Conservation (phyloP, 2,113 vertebrate genomes). For the Rousettus leschenaultii region DNA sequence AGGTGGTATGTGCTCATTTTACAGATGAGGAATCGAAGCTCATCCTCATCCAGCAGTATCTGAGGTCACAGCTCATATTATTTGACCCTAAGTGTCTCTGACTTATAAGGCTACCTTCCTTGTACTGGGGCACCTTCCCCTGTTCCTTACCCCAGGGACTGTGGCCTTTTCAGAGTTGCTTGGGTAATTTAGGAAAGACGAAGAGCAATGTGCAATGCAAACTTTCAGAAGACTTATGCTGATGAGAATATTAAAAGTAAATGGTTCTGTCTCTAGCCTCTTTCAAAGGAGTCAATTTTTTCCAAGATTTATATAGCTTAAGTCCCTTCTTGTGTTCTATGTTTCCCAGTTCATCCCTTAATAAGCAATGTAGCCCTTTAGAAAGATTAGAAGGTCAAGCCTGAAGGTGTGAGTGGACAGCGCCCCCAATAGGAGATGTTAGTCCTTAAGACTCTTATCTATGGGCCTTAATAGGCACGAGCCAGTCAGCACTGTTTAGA, state of each 20-base stretch:
- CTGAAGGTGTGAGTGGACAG: neutral
- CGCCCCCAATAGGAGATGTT: neutral
- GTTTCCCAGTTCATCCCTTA: neutral
- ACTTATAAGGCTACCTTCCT: neutral
- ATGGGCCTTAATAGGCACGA: neutral
- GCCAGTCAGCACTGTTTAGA: neutral
- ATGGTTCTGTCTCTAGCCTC: neutral
- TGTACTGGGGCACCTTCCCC: neutral
- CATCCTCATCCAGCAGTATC: neutral
- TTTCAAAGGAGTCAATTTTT: neutral
- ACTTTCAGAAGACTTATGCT: neutral
- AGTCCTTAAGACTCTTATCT: neutral
- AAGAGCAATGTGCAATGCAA: neutral
- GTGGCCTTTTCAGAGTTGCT: neutral
- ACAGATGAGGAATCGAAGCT: neutral
- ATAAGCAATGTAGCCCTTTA: neutral
- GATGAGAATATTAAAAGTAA: neutral
- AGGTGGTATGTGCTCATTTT: neutral
- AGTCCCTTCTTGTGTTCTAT: neutral
- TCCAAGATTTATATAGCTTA: neutral
- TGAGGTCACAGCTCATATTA: neutral
- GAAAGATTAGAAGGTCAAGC: neutral
- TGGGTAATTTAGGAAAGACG: slow-evolving; percentile 24
- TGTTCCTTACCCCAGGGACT: neutral
- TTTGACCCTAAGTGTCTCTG: neutral